Percentiles rank a stretch among this genome's conserved stretches.
Conservation (phyloP, 1,140 invertebrate genomes). For the Eufriesea mexicana region DNA sequence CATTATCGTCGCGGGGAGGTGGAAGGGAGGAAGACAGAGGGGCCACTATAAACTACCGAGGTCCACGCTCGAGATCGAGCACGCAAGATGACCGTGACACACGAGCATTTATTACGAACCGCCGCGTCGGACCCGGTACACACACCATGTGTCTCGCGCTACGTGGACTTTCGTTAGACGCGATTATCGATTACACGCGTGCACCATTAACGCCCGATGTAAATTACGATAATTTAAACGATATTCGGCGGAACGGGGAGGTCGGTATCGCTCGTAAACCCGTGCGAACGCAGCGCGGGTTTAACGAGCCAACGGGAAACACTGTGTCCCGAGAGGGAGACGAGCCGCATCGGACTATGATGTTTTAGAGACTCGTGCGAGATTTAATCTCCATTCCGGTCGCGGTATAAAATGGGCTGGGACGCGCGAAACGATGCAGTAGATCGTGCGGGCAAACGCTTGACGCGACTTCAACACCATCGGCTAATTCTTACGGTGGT, state of each 20-base stretch:
- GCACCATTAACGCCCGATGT: slow-evolving; percentile 45
- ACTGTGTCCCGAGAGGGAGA: too few species aligned
- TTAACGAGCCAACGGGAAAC: neutral
- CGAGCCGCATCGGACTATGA: neutral
- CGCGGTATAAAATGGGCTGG: neutral
- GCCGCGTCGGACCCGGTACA: neutral
- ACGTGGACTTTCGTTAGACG: slow-evolving; percentile 4
- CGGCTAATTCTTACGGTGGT: slow-evolving; percentile 1
- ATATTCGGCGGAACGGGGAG: neutral
- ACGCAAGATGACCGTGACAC: slow-evolving; percentile 59
- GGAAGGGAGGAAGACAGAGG: slow-evolving; percentile 44
- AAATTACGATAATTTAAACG: slow-evolving; percentile 31
- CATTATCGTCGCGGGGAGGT: slow-evolving; percentile 57
- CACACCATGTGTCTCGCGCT: neutral
- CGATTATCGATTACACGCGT: slow-evolving; percentile 43
- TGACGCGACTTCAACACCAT: slow-evolving; percentile 24
- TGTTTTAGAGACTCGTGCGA: neutral
- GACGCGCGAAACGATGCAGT: neutral
- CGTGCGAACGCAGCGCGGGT: neutral
- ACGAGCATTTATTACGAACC: slow-evolving; percentile 64
- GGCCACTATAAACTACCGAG: slow-evolving; percentile 57
- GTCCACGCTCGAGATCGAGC: slow-evolving; percentile 58
- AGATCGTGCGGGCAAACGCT: slow-evolving; percentile 26
- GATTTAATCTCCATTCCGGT: slow-evolving; percentile 15
- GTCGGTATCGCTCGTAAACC: neutral